phyloP scores from a whole-genome alignment of 1,140 invertebrate genomes.

The Carposina sasakii region DNA sequence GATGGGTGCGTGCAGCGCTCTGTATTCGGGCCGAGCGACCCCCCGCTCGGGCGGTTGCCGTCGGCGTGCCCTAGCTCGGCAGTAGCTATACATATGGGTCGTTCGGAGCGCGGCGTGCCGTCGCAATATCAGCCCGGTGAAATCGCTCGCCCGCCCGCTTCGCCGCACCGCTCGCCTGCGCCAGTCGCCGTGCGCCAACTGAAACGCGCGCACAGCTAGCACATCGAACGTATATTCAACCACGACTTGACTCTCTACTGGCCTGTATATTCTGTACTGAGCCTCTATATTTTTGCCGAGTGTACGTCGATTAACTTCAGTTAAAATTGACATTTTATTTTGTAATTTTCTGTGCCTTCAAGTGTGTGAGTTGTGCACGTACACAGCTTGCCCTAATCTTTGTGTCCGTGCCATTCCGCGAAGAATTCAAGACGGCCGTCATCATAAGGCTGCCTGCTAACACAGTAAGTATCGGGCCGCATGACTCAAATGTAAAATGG shows the following conservation, averaged over 20 bases:
- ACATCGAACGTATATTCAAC: conserved; percentile 56
- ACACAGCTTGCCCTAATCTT: conserved; percentile 42
- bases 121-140: conserved; percentile 69
- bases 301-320: conserved; percentile 25
- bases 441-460: conserved; percentile 68
- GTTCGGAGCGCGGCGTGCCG: conserved; percentile 50
- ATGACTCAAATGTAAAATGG: conserved; percentile 67
- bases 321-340: background rate
- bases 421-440: conserved; percentile 64
- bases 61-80: conserved; percentile 52
- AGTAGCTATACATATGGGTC: conserved; percentile 62
- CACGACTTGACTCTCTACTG: conserved; percentile 41
- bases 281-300: conserved; percentile 31
- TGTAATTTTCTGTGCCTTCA: background rate
- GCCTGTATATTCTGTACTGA: conserved; percentile 33
- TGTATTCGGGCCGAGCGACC: conserved; percentile 37
- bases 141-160: conserved; percentile 66
- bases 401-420: conserved; percentile 40
- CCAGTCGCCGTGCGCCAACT: conserved; percentile 69
- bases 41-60: conserved; percentile 48
- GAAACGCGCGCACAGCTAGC: conserved; percentile 67
- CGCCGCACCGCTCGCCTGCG: conserved; percentile 60
- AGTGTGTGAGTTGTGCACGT: conserved; percentile 34
- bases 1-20: conserved; percentile 49
- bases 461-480: conserved; percentile 62